Conservation (phyloP, 2,797 vertebrate species). For the Hybognathus amarus region DNA sequence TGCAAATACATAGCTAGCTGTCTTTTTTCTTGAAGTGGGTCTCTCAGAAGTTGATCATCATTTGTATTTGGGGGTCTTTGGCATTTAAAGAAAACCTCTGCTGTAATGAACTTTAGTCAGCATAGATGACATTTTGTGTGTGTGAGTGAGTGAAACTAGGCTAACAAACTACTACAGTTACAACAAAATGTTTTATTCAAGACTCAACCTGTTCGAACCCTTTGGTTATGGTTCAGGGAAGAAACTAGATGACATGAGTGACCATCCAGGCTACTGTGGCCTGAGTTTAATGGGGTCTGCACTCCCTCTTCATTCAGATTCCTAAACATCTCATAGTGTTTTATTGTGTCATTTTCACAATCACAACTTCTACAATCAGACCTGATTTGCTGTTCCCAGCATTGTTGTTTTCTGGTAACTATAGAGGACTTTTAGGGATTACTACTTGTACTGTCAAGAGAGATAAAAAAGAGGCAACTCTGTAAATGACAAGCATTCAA, state of each 20-base stretch:
- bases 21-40: neutral
- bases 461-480: neutral
- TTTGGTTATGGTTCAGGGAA: neutral
- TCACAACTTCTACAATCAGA: slow-evolving; percentile 25
- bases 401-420: slow-evolving; percentile 13
- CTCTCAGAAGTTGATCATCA: neutral
- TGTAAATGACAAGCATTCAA: neutral
- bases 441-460: slow-evolving; percentile 3
- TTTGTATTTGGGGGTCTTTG: neutral
- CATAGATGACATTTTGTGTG: neutral
- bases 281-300: neutral
- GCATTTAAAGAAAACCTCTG: neutral
- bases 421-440: neutral
- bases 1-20: neutral
- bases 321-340: slow-evolving; percentile 15
- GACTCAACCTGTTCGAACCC: neutral
- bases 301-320: neutral
- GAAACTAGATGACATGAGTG: neutral
- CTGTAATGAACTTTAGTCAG: neutral
- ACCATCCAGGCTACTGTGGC: neutral
- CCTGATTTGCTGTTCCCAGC: slow-evolving; percentile 22
- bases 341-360: slow-evolving; percentile 25
- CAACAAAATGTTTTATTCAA: neutral
- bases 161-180: neutral
- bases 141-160: neutral